These are phyloP conservation scores for Aphidius colemani DNA, from an alignment of 2,888 invertebrate species.

Conservation along the genomic window DNA sequence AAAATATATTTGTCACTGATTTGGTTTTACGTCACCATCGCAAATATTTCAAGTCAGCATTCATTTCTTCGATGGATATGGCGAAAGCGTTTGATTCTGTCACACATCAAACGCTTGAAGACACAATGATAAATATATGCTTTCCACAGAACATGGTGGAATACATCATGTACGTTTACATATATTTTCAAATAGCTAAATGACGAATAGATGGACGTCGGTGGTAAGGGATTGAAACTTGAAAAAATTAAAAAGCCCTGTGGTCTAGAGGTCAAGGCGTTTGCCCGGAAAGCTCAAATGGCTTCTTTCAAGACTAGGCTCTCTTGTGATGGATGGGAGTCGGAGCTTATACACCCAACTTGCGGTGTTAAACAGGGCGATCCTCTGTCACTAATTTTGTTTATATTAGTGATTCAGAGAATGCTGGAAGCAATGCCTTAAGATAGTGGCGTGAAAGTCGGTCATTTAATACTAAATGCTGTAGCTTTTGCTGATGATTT, in stretches of 20 bases:
- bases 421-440: background rate
- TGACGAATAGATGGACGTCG: too few species aligned
- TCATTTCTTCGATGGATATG: constrained; percentile 28
- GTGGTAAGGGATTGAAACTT: too few species aligned
- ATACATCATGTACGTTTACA: background rate
- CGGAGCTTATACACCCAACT: constrained; percentile 5
- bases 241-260: too few species aligned
- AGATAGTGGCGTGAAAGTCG: constrained; percentile 14
- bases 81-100: constrained; percentile 29
- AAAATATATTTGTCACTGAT: constrained; percentile 28
- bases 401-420: constrained; percentile 33
- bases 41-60: constrained; percentile 4
- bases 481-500: constrained; percentile 38
- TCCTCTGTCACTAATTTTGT: constrained; percentile 33
- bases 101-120: constrained; percentile 7
- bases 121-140: background rate
- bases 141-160: background rate
- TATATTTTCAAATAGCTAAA: too few species aligned
- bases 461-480: constrained; percentile 16
- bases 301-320: constrained; percentile 16
- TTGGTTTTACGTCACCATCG: too few species aligned
- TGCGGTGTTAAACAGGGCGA: constrained; percentile 34
- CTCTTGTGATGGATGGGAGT: background rate
- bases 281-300: too few species aligned
- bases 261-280: too few species aligned